Conservation (phyloP, 2,797 vertebrate genomes). For the Botia kubotai region DNA sequence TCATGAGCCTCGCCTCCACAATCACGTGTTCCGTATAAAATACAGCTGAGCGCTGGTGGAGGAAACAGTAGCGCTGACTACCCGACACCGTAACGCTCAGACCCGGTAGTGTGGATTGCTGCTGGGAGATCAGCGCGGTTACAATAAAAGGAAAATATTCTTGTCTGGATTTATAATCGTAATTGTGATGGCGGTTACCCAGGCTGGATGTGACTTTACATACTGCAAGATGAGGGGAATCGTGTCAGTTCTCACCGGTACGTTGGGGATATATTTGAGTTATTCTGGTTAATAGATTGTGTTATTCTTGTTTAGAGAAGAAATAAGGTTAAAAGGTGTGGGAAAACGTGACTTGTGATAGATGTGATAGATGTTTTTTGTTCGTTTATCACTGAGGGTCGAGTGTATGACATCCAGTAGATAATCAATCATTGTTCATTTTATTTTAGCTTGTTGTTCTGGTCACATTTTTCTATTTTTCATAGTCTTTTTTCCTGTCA, state of each 20-base stretch:
- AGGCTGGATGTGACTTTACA: conserved; percentile 79
- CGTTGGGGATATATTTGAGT: conserved; percentile 49
- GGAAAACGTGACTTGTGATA: neutral
- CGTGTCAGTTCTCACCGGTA: conserved; percentile 79
- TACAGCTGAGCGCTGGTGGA: neutral
- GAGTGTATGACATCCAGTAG: neutral
- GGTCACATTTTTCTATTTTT: neutral
- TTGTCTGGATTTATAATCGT: neutral
- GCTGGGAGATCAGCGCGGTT: neutral
- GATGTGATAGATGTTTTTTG: no score
- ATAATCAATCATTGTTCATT: neutral
- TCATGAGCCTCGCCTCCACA: conserved; percentile 52
- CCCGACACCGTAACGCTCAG: neutral
- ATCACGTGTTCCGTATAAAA: conserved; percentile 76
- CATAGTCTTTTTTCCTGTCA: neutral
- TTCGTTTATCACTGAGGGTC: neutral
- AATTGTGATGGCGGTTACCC: conserved; percentile 76
- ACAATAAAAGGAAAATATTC: neutral
- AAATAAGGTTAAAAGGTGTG: neutral
- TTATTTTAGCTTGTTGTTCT: neutral
- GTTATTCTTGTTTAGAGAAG: neutral
- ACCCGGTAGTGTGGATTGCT: neutral
- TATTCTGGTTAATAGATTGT: neutral
- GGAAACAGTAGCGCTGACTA: conserved; percentile 29
- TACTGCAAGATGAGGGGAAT: conserved; percentile 84